phyloP scores from a whole-genome alignment of 1,140 invertebrate species.

The Drosophila arawakana region DNA sequence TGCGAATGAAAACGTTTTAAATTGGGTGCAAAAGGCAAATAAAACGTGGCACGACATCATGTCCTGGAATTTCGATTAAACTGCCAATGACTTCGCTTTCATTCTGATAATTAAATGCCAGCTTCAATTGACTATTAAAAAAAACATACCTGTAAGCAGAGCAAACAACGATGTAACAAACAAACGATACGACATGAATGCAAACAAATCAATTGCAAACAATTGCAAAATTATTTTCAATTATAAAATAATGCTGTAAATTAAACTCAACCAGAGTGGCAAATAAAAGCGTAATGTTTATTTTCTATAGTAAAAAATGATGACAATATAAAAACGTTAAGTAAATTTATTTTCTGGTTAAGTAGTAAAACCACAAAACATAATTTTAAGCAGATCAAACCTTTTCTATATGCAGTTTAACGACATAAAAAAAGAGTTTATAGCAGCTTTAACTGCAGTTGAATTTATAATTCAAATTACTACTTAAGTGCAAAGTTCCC shows the following conservation, averaged over 20 bases:
- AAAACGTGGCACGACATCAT: conserved; percentile 19
- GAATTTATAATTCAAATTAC: too few relatives aligned
- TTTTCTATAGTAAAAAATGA: too few relatives aligned
- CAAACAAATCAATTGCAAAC: conserved; percentile 7
- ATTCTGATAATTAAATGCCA: conserved; percentile 21
- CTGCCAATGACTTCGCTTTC: background rate
- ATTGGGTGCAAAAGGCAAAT: conserved; percentile 57
- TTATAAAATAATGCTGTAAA: background rate
- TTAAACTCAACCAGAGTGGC: too few relatives aligned
- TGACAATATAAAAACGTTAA: too few relatives aligned
- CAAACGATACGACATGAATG: background rate
- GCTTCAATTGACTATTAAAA: conserved; percentile 21
- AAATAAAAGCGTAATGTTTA: too few relatives aligned
- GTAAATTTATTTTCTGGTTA: too few relatives aligned
- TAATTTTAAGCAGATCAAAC: too few relatives aligned
- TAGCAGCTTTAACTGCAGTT: too few relatives aligned
- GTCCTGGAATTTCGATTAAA: conserved; percentile 25
- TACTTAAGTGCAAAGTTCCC: too few relatives aligned
- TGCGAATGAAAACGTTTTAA: conserved; percentile 47
- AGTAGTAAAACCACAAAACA: too few relatives aligned
- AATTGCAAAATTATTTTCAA: conserved; percentile 7
- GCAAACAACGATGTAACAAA: background rate
- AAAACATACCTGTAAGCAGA: background rate
- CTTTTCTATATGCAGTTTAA: too few relatives aligned
- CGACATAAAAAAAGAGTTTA: too few relatives aligned